Conservation (phyloP, 1,140 invertebrate genomes). For the Gryllus bimaculatus region DNA sequence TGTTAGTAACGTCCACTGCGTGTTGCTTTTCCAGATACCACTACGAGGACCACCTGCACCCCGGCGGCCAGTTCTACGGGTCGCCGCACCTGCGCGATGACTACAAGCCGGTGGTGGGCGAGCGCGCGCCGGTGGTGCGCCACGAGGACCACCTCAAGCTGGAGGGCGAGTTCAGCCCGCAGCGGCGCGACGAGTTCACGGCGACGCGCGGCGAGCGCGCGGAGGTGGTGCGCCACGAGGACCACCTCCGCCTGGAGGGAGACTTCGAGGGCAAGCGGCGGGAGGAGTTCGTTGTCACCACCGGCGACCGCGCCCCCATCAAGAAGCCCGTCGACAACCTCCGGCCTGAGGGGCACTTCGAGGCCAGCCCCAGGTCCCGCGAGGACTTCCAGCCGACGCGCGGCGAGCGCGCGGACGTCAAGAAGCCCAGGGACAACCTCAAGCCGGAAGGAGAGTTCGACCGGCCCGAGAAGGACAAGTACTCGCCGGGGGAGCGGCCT, state of each 20-base stretch:
- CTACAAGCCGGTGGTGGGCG: constrained; percentile 22
- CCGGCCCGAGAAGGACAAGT: constrained; percentile 31
- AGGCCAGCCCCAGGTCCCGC: constrained; percentile 37
- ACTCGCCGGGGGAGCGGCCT: constrained; percentile 31
- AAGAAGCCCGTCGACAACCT: constrained; percentile 33
- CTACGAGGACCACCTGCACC: constrained; percentile 43
- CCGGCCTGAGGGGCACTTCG: constrained; percentile 45
- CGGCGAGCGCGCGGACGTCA: constrained; percentile 29
- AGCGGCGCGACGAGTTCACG: constrained; percentile 28
- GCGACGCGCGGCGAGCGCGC: constrained; percentile 30
- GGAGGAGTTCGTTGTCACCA: constrained; percentile 25
- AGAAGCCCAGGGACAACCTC: constrained; percentile 28
- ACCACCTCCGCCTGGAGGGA: constrained; percentile 43
- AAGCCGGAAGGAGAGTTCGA: constrained; percentile 29
- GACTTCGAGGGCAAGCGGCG: constrained; percentile 33
- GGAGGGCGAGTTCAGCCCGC: constrained; percentile 38
- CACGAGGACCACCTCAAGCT: constrained; percentile 39
- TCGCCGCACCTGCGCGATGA: constrained; percentile 21
- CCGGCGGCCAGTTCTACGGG: constrained; percentile 41
- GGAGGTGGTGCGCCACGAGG: constrained; percentile 38
- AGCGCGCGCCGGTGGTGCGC: constrained; percentile 29
- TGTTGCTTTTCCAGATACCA: constrained; percentile 24
- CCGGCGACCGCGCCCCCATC: constrained; percentile 36
- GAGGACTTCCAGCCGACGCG: constrained; percentile 28
- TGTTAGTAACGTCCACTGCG: too few relatives aligned